Percentiles rank a stretch among this genome's conserved stretches.
phyloP scores from a whole-genome alignment of 2,888 invertebrate species.

The Megastigmus dorsalis region DNA sequence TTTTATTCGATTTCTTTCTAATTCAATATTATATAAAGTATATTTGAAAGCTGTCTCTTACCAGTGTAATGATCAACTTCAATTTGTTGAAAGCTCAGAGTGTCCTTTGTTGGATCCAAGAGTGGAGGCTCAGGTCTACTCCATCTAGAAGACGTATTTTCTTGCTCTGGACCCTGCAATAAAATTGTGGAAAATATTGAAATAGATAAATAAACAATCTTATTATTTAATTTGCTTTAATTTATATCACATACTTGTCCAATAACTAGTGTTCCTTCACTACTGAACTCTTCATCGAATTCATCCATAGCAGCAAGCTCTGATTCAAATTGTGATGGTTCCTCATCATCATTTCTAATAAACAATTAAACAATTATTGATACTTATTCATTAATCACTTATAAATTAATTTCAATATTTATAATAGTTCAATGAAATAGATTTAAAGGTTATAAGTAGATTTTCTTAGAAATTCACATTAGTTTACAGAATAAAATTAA shows the following conservation, averaged over 20 bases:
- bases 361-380: background rate
- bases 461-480: background rate
- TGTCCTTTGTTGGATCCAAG: constrained; percentile 81
- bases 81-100: constrained; percentile 92
- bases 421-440: background rate
- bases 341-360: constrained; percentile 77
- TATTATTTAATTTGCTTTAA: constrained; percentile 24
- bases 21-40: background rate
- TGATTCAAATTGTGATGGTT: constrained; percentile 80
- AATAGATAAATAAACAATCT: constrained; percentile 1
- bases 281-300: constrained; percentile 74
- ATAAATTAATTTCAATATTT: background rate
- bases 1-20: background rate
- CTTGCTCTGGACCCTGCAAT: constrained; percentile 81
- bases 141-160: constrained; percentile 83
- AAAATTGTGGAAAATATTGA: background rate
- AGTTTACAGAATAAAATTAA: background rate
- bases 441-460: constrained; percentile 40
- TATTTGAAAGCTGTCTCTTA: no score
- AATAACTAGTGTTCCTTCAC: constrained; percentile 75
- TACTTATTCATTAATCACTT: background rate
- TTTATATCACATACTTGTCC: constrained; percentile 75
- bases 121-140: constrained; percentile 82
- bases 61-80: constrained; percentile 94
- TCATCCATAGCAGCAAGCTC: constrained; percentile 81